Conservation (phyloP, 2,888 invertebrate genomes). For the Callinectes sapidus region DNA sequence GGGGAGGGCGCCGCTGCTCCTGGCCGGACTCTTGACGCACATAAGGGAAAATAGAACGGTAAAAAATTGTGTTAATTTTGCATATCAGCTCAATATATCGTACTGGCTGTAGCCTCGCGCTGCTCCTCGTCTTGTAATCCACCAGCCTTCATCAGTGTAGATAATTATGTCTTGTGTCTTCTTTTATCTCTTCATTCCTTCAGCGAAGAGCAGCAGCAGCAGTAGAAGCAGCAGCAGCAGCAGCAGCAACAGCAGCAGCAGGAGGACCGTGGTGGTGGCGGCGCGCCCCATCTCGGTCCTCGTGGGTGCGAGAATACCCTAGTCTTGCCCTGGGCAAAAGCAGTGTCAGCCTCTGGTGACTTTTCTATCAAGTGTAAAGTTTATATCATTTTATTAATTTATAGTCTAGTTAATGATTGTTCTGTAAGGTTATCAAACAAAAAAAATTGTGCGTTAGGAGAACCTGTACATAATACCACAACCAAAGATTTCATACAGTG, state of each 20-base stretch:
- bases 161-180: neutral
- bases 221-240: neutral
- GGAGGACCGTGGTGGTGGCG: neutral
- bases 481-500: conserved; percentile 34
- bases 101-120: neutral
- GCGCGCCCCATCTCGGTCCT: neutral
- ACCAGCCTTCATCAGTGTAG: conserved; percentile 11
- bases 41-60: neutral
- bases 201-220: conserved; percentile 14
- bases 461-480: conserved; percentile 12
- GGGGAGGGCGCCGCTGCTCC: neutral
- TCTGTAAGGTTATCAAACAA: conserved; percentile 13
- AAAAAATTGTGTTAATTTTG: neutral
- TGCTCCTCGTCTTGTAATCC: neutral
- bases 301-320: neutral
- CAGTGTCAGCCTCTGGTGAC: neutral
- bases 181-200: neutral
- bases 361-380: conserved; percentile 7
- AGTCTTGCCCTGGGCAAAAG: conserved; percentile 21
- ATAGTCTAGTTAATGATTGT: neutral
- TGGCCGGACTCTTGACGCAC: neutral
- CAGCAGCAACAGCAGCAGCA: too few species aligned
- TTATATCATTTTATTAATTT: conserved; percentile 22
- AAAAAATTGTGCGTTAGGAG: conserved; percentile 12
- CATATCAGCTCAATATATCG: neutral